Conservation (phyloP, 2,888 invertebrate genomes). For the Saturnia japonica region DNA sequence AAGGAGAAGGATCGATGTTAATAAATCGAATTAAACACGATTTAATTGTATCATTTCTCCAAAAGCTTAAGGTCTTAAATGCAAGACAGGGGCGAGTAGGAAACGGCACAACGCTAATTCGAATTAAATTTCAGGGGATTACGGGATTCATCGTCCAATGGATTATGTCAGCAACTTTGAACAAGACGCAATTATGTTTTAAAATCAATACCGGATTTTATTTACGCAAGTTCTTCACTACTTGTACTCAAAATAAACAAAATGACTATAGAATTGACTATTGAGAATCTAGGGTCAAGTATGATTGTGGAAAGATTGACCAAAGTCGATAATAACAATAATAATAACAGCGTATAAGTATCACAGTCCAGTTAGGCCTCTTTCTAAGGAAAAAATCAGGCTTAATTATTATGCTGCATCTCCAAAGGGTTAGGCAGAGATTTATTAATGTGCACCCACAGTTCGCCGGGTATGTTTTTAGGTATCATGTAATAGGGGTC, state of each 20-base stretch:
- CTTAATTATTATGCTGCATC: too few relatives aligned
- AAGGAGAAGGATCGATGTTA: neutral
- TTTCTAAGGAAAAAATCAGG: too few relatives aligned
- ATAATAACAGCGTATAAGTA: too few relatives aligned
- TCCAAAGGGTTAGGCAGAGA: too few relatives aligned
- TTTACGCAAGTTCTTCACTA: neutral
- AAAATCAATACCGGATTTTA: constrained; percentile 3
- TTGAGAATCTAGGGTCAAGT: neutral
- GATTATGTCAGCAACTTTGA: constrained; percentile 38
- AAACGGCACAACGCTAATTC: constrained; percentile 55
- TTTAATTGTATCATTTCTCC: neutral
- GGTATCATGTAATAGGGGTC: too few relatives aligned
- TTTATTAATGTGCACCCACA: too few relatives aligned
- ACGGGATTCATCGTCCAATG: constrained; percentile 32
- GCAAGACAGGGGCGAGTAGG: constrained; percentile 13
- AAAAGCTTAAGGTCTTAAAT: neutral
- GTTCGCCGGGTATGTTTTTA: too few relatives aligned
- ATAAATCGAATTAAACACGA: neutral
- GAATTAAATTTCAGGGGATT: constrained; percentile 59
- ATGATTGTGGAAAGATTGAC: too few relatives aligned
- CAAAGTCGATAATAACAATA: too few relatives aligned
- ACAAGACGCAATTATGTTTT: constrained; percentile 21
- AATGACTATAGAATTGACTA: too few relatives aligned
- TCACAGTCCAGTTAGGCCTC: too few relatives aligned
- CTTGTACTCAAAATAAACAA: too few relatives aligned